These are phyloP conservation scores for Odontocerum albicorne DNA, from an alignment of 2,888 invertebrate genomes.

Conservation along the genomic window DNA sequence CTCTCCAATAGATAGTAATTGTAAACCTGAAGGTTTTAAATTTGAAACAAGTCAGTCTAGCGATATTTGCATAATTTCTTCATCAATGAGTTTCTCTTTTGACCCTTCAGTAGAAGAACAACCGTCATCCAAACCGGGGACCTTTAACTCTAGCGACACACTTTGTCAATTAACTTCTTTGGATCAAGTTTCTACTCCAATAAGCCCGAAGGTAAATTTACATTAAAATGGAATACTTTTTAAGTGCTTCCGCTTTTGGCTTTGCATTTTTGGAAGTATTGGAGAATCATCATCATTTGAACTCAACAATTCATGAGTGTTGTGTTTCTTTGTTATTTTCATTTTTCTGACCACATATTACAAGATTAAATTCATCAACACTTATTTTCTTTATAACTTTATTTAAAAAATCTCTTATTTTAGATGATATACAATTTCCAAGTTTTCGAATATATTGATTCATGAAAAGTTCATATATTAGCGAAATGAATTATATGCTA, in stretches of 20 bases:
- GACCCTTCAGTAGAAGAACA: conserved; percentile 52
- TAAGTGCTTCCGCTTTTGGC: not conserved
- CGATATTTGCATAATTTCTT: conserved; percentile 56
- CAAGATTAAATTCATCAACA: too few relatives aligned
- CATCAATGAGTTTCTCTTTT: conserved; percentile 57
- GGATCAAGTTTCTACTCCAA: conserved; percentile 57
- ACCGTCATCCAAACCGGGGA: conserved; percentile 52
- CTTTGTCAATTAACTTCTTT: conserved; percentile 57
- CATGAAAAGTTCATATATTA: too few relatives aligned
- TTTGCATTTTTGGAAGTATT: not conserved
- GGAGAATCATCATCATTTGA: not conserved
- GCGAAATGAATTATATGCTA: too few relatives aligned
- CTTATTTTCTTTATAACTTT: too few relatives aligned
- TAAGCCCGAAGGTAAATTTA: conserved; percentile 52
- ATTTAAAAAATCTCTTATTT: too few relatives aligned
- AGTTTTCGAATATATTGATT: too few relatives aligned
- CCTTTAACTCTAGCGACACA: conserved; percentile 58
- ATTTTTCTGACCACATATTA: too few relatives aligned
- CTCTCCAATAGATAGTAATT: conserved; percentile 29
- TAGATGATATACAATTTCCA: too few relatives aligned
- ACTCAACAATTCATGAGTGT: not conserved
- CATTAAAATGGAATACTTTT: not conserved
- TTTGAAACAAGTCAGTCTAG: conserved; percentile 54
- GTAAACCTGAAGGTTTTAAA: conserved; percentile 26
- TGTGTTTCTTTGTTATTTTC: too few relatives aligned